A percentile compares a stretch with the other conserved stretches of the same genome.
Evolutionary conservation across 2,113 vertebrate genomes (phyloP).

Genomic region (Podarcis cretensis): DNA sequence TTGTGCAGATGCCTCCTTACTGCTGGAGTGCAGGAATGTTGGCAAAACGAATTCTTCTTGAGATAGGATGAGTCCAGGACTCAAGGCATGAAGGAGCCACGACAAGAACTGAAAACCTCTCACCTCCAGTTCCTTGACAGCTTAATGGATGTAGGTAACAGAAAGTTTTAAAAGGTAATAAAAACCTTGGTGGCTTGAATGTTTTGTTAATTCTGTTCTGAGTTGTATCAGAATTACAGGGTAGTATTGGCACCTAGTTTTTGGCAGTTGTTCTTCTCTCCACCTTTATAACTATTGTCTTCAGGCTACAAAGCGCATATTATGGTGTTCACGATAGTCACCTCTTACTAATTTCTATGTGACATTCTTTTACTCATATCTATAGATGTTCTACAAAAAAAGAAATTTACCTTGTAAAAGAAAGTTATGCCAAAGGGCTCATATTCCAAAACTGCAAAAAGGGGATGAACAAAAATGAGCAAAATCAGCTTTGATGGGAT

Average conservation of each 20-base stretch:
- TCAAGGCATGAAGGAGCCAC: background rate
- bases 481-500: slow-evolving; percentile 5
- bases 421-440: background rate
- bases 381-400: slow-evolving; percentile 2
- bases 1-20: background rate
- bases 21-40: background rate
- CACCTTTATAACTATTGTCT: background rate
- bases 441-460: background rate
- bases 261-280: background rate
- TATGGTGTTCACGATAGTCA: background rate
- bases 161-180: background rate
- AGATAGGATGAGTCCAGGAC: background rate
- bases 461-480: background rate
- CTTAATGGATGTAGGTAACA: background rate
- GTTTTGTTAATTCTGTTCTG: background rate
- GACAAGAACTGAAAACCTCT: background rate
- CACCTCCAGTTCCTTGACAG: background rate
- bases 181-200: background rate
- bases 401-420: background rate
- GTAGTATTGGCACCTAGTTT: background rate
- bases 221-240: background rate
- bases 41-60: background rate
- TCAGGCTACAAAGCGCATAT: background rate
- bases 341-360: background rate
- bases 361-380: background rate